phyloP scores from a whole-genome alignment of 2,113 vertebrate genomes.

The Apus apus region DNA sequence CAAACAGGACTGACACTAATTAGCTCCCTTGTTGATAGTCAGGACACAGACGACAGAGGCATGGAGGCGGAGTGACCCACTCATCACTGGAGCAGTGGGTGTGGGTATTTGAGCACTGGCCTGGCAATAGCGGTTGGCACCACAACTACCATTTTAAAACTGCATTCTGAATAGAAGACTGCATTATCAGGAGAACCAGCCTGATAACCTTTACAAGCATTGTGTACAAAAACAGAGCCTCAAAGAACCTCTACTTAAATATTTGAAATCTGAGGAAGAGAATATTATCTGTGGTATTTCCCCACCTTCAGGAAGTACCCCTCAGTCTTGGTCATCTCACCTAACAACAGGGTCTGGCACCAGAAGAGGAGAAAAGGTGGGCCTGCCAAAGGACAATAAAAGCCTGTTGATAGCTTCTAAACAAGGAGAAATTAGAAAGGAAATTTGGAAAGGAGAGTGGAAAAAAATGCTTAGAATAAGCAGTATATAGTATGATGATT shows the following conservation, averaged over 20 bases:
- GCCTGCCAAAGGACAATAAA: background rate
- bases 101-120: background rate
- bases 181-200: background rate
- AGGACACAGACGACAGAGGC: background rate
- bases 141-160: background rate
- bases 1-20: conserved; percentile 57
- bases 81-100: background rate
- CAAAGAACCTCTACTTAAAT: background rate
- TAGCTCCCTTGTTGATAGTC: conserved; percentile 34
- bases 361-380: background rate
- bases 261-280: background rate
- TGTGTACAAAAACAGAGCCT: background rate
- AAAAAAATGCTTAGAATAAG: background rate
- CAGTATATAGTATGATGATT: background rate
- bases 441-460: background rate
- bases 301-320: background rate
- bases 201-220: background rate
- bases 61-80: background rate
- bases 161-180: background rate
- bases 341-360: background rate
- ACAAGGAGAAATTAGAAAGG: background rate
- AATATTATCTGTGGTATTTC: background rate
- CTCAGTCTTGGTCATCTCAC: background rate
- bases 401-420: background rate
- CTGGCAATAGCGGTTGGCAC: background rate